Percentiles rank a stretch among this genome's conserved stretches.
Evolutionary conservation across 2,113 vertebrate genomes (phyloP).

Genomic region (Sterna hirundo): DNA sequence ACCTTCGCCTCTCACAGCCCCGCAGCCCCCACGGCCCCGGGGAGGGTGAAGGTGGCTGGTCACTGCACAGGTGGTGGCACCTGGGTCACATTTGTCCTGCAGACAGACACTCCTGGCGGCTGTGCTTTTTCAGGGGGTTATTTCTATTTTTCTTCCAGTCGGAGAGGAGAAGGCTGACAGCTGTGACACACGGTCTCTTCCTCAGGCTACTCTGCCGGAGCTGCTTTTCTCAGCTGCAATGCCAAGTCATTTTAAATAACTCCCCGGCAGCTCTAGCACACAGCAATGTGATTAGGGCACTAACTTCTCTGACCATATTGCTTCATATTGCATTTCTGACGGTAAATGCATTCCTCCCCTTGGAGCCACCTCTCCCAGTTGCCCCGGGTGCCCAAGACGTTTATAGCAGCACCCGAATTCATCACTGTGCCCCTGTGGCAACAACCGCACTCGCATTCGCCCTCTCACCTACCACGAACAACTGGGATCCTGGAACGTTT

Average conservation of each 20-base stretch:
- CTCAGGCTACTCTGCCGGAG: background rate
- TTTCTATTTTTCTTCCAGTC: background rate
- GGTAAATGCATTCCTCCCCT: constrained; percentile 24
- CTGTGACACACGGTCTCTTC: constrained; percentile 6
- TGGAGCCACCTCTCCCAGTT: background rate
- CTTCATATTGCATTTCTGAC: constrained; percentile 48
- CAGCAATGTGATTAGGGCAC: constrained; percentile 53
- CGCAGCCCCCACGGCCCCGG: rapidly evolving
- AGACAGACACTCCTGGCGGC: background rate
- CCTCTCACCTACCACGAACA: background rate
- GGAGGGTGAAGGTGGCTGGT: background rate
- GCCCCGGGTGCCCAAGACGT: background rate
- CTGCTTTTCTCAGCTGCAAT: constrained; percentile 53
- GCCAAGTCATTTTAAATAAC: constrained; percentile 49
- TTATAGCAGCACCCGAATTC: constrained; percentile 27
- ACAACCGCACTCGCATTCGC: background rate
- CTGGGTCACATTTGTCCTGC: background rate
- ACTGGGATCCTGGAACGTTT: background rate
- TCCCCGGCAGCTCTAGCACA: constrained; percentile 6
- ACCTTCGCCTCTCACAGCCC: background rate
- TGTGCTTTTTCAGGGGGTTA: background rate
- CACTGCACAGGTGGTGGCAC: background rate
- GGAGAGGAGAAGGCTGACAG: background rate
- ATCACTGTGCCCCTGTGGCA: constrained; percentile 28
- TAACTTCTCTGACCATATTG: constrained; percentile 56